These are phyloP conservation scores for Gallinago jamesoni DNA, from an alignment of 2,113 vertebrate species.

Conservation along the genomic window DNA sequence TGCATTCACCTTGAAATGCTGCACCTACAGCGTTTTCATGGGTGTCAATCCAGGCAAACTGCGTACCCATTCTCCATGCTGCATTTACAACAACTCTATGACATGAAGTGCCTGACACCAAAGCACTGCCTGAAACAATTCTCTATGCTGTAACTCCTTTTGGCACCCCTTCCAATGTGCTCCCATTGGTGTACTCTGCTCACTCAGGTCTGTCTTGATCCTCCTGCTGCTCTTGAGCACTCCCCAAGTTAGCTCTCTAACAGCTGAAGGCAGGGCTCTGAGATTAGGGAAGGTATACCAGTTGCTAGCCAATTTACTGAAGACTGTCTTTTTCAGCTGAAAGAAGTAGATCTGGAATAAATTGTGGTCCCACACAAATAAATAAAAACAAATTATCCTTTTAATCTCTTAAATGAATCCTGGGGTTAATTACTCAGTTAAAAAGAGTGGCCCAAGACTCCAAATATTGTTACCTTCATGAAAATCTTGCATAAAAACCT, in stretches of 20 bases:
- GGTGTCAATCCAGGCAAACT: background rate
- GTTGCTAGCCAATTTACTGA: background rate
- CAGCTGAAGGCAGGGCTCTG: background rate
- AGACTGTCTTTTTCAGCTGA: background rate
- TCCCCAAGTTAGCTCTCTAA: background rate
- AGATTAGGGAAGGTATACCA: background rate
- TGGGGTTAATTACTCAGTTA: background rate
- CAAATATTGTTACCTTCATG: background rate
- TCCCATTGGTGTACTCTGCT: accelerated
- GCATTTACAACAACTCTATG: background rate
- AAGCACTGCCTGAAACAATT: background rate
- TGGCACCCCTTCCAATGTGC: background rate
- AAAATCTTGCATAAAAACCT: background rate
- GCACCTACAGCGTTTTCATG: background rate
- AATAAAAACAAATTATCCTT: background rate
- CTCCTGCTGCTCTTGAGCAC: background rate
- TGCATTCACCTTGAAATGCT: background rate
- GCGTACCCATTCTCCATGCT: accelerated
- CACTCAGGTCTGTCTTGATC: background rate
- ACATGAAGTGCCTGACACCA: background rate
- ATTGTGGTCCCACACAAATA: background rate
- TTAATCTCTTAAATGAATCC: background rate
- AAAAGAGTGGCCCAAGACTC: background rate
- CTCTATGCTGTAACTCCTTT: background rate
- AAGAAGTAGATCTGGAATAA: background rate